These are phyloP conservation scores for Uloborus diversus DNA, from an alignment of 1,140 invertebrate genomes.

Conservation along the genomic window DNA sequence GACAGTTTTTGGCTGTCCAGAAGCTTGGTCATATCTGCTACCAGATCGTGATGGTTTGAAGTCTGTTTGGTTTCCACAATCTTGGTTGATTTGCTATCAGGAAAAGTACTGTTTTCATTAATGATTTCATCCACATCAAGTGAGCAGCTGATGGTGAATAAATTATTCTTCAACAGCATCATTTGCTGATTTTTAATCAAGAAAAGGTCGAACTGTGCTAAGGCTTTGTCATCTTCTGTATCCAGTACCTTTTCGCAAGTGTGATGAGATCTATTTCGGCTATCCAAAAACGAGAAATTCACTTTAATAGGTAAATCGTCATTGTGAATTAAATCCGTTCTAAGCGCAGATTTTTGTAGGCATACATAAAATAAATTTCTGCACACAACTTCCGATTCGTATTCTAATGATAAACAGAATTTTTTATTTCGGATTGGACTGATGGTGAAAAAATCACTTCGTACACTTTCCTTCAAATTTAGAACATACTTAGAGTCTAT, in stretches of 20 bases:
- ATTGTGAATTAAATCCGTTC: too few species aligned
- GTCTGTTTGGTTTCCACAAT: too few species aligned
- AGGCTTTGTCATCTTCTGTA: background rate
- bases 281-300: slow-evolving; percentile 4
- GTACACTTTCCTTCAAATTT: too few species aligned
- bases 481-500: too few species aligned
- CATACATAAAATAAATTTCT: too few species aligned
- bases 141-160: background rate
- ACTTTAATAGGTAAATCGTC: too few species aligned
- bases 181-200: background rate
- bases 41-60: background rate
- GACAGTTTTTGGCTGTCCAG: background rate
- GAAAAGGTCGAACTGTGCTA: background rate
- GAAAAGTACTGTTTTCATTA: background rate
- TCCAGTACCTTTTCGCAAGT: slow-evolving; percentile 11
- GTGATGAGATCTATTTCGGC: background rate
- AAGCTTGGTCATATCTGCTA: background rate
- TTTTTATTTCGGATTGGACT: too few species aligned
- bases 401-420: too few species aligned
- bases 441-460: too few species aligned
- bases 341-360: too few species aligned
- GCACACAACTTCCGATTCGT: too few species aligned
- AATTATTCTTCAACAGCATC: background rate
- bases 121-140: slow-evolving; percentile 17
- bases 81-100: background rate